Base-by-base conservation (phyloP, 2,113 vertebrate genomes). In the Odobenus rosmarus region DNA sequence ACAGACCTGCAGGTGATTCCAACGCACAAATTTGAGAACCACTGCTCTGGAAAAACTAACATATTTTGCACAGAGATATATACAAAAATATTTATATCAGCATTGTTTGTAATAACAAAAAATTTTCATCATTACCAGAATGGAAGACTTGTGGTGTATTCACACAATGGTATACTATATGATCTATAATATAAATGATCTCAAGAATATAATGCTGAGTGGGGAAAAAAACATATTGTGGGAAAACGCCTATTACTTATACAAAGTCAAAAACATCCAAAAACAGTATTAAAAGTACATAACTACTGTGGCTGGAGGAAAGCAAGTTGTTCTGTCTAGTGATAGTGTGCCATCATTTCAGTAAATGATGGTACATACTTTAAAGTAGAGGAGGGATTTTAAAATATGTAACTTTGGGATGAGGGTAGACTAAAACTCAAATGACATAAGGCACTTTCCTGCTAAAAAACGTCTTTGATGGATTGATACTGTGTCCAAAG, bases 281-380 rank as follows among this genome's bases (percentile, higher is more conserved):
- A 76, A 95, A 86, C n/a, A 79, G 46, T 79, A 94, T 79, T 84
- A 55, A 92, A 94, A 80, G 91, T 49, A 61, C 9, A 33, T 71
- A 90, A 95, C 4, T 71, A 11, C 46, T 92, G 61, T 83, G 16
- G 5, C 39, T 76, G 36, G 46, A 88, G 18, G 74, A 94, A 71
- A 77, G 49, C 18, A 93, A 74, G 72, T 14, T 90, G 4, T 86
- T 92, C 55, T 3, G 95, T 49, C 67, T 84, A 53, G 36, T 57
- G n/a, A 93, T 19, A 80, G 59, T 3, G 21, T 42, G 33, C 69
- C 31, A 82, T 76, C 26, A 51, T 81, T 88, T 92, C 61, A 72
- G 53, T 72, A 72, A 96, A 36, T 28, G 21, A 74, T 67, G 39
- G 57, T 31, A 83, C 95, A 72, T 88, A 83, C 53, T 88, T 83